These are phyloP conservation scores for Conistra vaccinii DNA, from an alignment of 2,888 invertebrate species.

Conservation along the genomic window DNA sequence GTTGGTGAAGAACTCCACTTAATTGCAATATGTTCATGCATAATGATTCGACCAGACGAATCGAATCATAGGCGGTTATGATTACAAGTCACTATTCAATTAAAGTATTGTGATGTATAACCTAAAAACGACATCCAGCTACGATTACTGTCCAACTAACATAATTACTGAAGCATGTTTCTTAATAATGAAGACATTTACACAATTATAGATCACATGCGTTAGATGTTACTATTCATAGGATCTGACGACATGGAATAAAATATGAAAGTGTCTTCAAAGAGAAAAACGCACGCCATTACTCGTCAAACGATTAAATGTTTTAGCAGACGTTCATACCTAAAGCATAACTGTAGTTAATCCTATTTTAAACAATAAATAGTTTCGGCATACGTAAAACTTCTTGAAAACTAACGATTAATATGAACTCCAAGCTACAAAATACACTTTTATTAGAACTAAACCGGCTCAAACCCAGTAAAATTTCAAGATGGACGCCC, in stretches of 20 bases:
- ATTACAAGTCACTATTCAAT: conserved; percentile 88
- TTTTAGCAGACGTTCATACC: conserved; percentile 91
- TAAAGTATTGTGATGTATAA: conserved; percentile 88
- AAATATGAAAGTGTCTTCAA: conserved; percentile 90
- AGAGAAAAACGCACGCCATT: conserved; percentile 93
- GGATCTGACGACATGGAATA: conserved; percentile 82
- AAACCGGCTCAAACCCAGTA: conserved; percentile 94
- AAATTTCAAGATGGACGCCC: conserved; percentile 95
- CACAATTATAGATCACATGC: conserved; percentile 72
- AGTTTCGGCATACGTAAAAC: conserved; percentile 86
- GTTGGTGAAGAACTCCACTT: conserved; percentile 74
- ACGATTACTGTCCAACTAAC: conserved; percentile 72
- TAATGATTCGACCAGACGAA: conserved; percentile 69
- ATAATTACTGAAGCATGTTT: conserved; percentile 64
- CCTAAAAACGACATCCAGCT: conserved; percentile 90
- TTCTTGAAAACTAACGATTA: conserved; percentile 87
- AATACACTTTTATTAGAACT: conserved; percentile 90
- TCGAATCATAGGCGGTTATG: conserved; percentile 83
- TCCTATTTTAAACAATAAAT: conserved; percentile 90
- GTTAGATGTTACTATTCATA: conserved; percentile 73
- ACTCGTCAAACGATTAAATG: conserved; percentile 90
- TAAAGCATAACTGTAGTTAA: conserved; percentile 93
- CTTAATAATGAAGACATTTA: conserved; percentile 65
- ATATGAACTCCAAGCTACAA: conserved; percentile 86
- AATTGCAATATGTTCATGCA: conserved; percentile 64